Percentiles rank a stretch among this genome's conserved stretches.
Evolutionary conservation across 1,140 invertebrate genomes (phyloP).

Genomic region (Dolichoris vasculosae): DNA sequence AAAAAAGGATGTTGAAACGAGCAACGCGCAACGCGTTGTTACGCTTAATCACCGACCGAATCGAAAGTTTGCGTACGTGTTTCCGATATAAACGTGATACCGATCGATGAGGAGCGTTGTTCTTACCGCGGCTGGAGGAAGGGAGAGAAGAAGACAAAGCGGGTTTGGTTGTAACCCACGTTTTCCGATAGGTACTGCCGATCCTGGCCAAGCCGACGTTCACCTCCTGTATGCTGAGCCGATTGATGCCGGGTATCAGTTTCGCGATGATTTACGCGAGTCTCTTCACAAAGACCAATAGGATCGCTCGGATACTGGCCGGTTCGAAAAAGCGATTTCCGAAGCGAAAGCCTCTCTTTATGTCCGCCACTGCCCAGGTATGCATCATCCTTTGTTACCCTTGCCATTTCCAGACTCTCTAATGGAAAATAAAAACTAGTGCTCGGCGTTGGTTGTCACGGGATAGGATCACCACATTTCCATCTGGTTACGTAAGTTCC

Average conservation of each 20-base stretch:
- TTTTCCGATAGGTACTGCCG: conserved; percentile 75
- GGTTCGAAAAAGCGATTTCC: conserved; percentile 88
- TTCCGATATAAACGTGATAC: background rate
- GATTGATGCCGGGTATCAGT: conserved; percentile 84
- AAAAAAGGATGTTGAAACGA: no score
- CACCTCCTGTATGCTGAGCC: conserved; percentile 80
- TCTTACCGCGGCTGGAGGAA: no score
- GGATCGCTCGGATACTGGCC: conserved; percentile 88
- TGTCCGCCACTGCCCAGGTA: conserved; percentile 75
- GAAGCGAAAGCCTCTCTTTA: conserved; percentile 84
- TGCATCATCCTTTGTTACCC: conserved; percentile 24
- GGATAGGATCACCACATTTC: no score
- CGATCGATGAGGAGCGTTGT: background rate
- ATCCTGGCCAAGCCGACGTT: conserved; percentile 83
- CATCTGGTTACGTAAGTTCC: background rate
- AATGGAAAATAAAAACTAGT: conserved; percentile 8
- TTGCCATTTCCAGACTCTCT: background rate
- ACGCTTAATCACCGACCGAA: background rate
- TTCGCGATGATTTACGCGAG: conserved; percentile 91
- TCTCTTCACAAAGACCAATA: conserved; percentile 89
- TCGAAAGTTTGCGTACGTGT: background rate
- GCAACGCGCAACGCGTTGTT: no score
- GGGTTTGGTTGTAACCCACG: background rate
- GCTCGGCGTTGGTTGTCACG: background rate
- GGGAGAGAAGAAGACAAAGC: background rate